phyloP scores from a whole-genome alignment of 2,113 vertebrate species.

The Seriola aureovittata region DNA sequence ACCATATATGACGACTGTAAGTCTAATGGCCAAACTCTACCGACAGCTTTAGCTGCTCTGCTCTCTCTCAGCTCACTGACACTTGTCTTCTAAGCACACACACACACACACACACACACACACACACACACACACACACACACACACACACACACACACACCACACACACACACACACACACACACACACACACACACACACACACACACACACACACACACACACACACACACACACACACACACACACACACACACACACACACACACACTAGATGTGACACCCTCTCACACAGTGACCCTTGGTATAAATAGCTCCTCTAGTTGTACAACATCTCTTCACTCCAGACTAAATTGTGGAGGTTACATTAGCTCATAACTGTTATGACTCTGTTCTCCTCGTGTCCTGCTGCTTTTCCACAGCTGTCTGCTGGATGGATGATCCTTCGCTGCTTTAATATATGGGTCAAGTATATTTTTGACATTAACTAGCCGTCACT shows the following conservation, averaged over 20 bases:
- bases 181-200: constrained; percentile 26
- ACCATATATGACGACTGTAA: constrained; percentile 67
- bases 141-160: constrained; percentile 35
- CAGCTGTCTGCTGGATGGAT: not conserved
- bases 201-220: constrained; percentile 25
- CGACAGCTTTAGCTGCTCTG: constrained; percentile 57
- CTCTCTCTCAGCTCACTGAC: constrained; percentile 53
- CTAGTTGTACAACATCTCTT: not conserved
- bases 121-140: constrained; percentile 31
- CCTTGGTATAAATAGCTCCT: constrained; percentile 18
- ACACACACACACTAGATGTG: constrained; percentile 30
- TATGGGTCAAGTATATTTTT: constrained; percentile 8
- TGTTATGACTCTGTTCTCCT: not conserved
- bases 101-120: constrained; percentile 31
- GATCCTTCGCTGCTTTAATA: not conserved
- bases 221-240: constrained; percentile 26
- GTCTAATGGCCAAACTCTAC: constrained; percentile 37
- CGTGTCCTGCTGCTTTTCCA: constrained; percentile 5
- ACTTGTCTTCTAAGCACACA: constrained; percentile 21
- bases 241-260: constrained; percentile 33
- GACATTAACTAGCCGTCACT: not conserved
- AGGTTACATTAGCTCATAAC: constrained; percentile 14
- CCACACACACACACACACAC: constrained; percentile 33
- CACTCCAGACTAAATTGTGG: constrained; percentile 14
- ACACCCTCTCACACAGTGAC: constrained; percentile 36